Evolutionary conservation across 2,797 vertebrate species (phyloP).

Genomic region (Danio albolineatus): DNA sequence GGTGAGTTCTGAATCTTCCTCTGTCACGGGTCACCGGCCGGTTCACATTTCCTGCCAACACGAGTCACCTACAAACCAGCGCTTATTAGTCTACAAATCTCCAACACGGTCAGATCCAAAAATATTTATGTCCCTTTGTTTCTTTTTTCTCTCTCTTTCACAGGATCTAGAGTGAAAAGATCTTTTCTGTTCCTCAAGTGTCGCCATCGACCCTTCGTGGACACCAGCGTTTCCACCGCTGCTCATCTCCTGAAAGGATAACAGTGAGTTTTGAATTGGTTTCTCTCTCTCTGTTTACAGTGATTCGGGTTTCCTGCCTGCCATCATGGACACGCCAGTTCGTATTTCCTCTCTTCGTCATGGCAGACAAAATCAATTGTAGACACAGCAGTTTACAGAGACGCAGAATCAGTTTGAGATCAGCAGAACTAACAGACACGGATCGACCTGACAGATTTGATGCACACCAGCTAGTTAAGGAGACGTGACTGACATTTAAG

Average conservation of each 20-base stretch:
- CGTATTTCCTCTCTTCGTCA: constrained; percentile 50
- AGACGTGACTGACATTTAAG: neutral
- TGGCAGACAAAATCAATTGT: constrained; percentile 56
- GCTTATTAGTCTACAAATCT: constrained; percentile 62
- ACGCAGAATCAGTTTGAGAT: constrained; percentile 29
- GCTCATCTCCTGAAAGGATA: constrained; percentile 30
- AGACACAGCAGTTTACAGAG: constrained; percentile 51
- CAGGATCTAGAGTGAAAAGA: constrained; percentile 33
- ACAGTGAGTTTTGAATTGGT: constrained; percentile 52
- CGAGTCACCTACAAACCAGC: constrained; percentile 41
- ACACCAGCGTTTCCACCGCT: constrained; percentile 32
- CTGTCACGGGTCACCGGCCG: constrained; percentile 64
- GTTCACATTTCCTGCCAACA: constrained; percentile 59
- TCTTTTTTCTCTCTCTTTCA: constrained; percentile 3
- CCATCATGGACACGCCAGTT: constrained; percentile 50
- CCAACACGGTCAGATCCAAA: constrained; percentile 56
- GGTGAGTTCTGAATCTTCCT: constrained; percentile 49
- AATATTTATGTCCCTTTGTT: constrained; percentile 46
- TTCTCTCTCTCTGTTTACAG: constrained; percentile 32
- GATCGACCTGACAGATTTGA: constrained; percentile 37
- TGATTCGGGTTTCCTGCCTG: constrained; percentile 50
- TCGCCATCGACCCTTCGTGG: constrained; percentile 8
- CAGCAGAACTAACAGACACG: constrained; percentile 47
- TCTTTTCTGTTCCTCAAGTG: constrained; percentile 23
- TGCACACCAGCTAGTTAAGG: constrained; percentile 8